Conservation (phyloP, 2,888 invertebrate species). For the Dendrolimus houi region DNA sequence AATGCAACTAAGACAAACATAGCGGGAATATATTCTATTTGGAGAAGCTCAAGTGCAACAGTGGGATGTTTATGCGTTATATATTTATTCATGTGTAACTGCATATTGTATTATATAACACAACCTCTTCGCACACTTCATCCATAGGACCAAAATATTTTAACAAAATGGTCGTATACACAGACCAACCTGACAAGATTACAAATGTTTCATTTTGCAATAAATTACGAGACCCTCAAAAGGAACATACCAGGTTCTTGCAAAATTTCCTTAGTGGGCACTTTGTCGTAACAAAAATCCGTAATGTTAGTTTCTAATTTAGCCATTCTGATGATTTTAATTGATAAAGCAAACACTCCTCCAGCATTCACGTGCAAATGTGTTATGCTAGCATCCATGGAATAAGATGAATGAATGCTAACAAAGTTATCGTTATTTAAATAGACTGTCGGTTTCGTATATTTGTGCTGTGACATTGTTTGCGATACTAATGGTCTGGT, state of each 20-base stretch:
- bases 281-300: slow-evolving; percentile 1
- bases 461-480: too few species aligned
- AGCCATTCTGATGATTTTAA: not conserved
- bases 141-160: not conserved
- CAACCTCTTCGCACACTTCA: not conserved
- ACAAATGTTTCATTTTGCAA: not conserved
- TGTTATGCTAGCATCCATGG: not conserved
- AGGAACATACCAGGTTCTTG: slow-evolving; percentile 1
- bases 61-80: too few species aligned
- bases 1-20: too few species aligned
- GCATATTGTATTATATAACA: too few species aligned
- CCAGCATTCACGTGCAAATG: not conserved
- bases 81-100: too few species aligned
- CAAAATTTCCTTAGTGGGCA: slow-evolving; percentile 5
- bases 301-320: not conserved
- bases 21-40: too few species aligned
- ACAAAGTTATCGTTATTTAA: not conserved
- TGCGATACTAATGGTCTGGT: too few species aligned
- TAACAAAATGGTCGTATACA: not conserved
- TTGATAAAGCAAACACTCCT: not conserved
- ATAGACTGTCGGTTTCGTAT: not conserved
- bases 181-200: not conserved
- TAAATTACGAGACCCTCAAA: too few species aligned
- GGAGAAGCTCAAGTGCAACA: too few species aligned
- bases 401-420: not conserved